These are phyloP conservation scores for Iguana delicatissima DNA, from an alignment of 2,797 vertebrate genomes.

Conservation along the genomic window DNA sequence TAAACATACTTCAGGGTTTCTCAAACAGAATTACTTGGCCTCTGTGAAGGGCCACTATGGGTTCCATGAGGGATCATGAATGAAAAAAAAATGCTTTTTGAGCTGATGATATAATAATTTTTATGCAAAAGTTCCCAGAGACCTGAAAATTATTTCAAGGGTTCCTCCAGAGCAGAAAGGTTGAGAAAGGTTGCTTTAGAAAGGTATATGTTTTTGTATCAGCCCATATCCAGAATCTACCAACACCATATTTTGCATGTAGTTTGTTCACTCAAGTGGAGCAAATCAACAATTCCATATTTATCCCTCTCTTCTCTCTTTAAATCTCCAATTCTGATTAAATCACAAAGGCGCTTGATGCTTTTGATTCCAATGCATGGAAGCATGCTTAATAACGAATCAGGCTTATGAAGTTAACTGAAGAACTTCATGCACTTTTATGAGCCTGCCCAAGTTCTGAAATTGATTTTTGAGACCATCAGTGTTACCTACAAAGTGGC, in stretches of 20 bases:
- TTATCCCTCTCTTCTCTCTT: not conserved
- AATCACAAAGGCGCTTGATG: not conserved
- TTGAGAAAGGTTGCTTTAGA: too few species aligned
- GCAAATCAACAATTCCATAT: not conserved
- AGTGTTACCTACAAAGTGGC: too few species aligned
- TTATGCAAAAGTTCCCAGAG: too few species aligned
- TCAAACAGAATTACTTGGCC: too few species aligned
- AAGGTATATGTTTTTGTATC: not conserved
- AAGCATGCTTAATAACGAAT: too few species aligned
- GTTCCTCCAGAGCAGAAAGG: too few species aligned
- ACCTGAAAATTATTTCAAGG: too few species aligned
- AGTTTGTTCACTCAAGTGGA: conserved; percentile 2
- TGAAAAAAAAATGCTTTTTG: too few species aligned
- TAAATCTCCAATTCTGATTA: not conserved
- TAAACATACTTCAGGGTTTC: not conserved
- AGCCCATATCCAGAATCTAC: not conserved
- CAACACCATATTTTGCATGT: fast-evolving
- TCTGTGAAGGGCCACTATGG: too few species aligned
- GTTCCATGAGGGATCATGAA: too few species aligned
- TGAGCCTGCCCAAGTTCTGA: not conserved
- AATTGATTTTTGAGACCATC: not conserved
- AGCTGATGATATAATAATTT: too few species aligned
- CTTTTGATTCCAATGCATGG: not conserved
- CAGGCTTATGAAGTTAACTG: not conserved
- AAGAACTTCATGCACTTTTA: not conserved